phyloP scores from a whole-genome alignment of 2,113 vertebrate species.

The Lepus americanus region DNA sequence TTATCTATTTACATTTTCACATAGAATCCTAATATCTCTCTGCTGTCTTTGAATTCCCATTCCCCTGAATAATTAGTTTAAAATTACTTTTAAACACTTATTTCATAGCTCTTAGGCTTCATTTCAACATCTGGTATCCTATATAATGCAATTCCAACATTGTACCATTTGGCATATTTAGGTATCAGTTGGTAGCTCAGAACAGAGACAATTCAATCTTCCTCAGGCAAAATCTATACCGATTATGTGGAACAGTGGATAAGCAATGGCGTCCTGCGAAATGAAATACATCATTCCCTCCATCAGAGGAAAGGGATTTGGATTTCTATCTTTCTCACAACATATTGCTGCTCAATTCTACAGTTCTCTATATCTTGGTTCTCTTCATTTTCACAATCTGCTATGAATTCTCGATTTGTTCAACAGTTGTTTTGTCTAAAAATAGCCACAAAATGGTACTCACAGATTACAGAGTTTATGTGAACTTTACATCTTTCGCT shows the following conservation, averaged over 20 bases:
- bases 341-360: neutral
- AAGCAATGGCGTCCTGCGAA: neutral
- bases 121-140: conserved; percentile 1
- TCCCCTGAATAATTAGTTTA: neutral
- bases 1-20: neutral
- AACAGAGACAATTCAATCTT: neutral
- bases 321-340: neutral
- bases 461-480: neutral
- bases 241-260: neutral
- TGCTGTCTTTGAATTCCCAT: neutral
- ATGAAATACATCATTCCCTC: neutral
- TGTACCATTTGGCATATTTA: conserved; percentile 4
- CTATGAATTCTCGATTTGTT: neutral
- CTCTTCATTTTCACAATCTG: neutral
- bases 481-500: conserved; percentile 1
- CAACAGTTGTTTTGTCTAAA: conserved; percentile 2
- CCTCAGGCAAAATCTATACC: neutral
- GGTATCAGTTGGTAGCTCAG: neutral
- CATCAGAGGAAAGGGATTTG: neutral
- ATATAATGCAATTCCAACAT: conserved; percentile 3
- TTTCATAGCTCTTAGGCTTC: neutral
- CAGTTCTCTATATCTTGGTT: neutral
- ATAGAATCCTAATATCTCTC: neutral
- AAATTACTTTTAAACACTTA: neutral
- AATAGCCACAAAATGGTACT: neutral